Conservation (phyloP, 2,797 vertebrate species). For the Chelonia mydas region DNA sequence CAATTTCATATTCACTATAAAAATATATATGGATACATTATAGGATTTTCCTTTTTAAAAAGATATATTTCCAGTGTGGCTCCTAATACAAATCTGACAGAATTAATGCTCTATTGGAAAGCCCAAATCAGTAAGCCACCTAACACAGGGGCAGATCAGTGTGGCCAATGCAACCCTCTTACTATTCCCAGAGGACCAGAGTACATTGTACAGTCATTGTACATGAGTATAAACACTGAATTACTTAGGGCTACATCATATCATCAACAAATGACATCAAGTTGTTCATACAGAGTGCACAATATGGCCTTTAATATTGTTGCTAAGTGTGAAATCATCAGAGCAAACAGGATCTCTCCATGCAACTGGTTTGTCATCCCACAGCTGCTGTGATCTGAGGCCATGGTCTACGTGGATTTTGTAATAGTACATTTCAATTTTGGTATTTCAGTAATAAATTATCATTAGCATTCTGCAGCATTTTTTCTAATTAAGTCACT, state of each 20-base stretch:
- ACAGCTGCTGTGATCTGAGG: background rate
- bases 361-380: background rate
- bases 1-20: background rate
- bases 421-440: background rate
- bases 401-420: background rate
- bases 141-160: background rate
- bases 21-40: slow-evolving; percentile 24
- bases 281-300: background rate
- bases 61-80: background rate
- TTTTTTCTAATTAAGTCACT: background rate
- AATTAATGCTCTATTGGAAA: background rate
- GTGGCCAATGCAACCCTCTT: background rate
- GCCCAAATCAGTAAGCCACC: background rate
- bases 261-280: background rate
- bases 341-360: background rate
- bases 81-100: slow-evolving; percentile 27
- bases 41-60: slow-evolving; percentile 5
- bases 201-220: accelerated
- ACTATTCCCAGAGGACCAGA: background rate
- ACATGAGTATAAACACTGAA: background rate
- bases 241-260: background rate
- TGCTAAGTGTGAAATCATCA: accelerated
- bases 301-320: background rate
- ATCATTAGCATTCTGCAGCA: background rate
- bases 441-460: background rate